phyloP scores from a whole-genome alignment of 2,113 vertebrate genomes.

The Fregata magnificens region DNA sequence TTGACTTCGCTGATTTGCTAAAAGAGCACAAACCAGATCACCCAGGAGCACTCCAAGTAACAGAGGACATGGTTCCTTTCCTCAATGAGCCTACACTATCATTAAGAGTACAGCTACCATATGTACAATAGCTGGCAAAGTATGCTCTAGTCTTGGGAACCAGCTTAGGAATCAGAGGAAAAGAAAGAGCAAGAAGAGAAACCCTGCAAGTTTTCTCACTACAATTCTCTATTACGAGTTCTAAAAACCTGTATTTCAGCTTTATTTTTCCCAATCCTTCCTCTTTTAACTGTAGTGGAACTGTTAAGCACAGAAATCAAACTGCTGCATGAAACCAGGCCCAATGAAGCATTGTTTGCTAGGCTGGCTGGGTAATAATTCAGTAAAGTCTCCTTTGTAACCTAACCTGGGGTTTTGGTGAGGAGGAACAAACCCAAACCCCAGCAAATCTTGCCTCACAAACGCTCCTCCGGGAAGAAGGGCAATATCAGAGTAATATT shows the following conservation, averaged over 20 bases:
- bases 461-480: neutral
- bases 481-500: fast-evolving
- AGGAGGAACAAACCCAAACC: neutral
- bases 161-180: neutral
- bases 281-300: neutral
- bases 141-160: neutral
- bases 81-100: neutral
- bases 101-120: neutral
- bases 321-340: neutral
- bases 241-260: neutral
- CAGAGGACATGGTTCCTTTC: neutral
- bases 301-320: neutral
- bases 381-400: neutral
- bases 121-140: fast-evolving
- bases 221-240: neutral
- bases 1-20: neutral
- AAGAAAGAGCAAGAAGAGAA: neutral
- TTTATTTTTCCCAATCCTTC: neutral
- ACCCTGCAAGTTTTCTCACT: neutral
- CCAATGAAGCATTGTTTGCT: neutral
- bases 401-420: neutral
- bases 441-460: neutral
- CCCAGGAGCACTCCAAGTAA: neutral
- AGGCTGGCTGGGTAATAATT: neutral
- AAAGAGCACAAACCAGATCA: neutral